phyloP scores from a whole-genome alignment of 2,113 vertebrate species.

The Varanus komodoensis region DNA sequence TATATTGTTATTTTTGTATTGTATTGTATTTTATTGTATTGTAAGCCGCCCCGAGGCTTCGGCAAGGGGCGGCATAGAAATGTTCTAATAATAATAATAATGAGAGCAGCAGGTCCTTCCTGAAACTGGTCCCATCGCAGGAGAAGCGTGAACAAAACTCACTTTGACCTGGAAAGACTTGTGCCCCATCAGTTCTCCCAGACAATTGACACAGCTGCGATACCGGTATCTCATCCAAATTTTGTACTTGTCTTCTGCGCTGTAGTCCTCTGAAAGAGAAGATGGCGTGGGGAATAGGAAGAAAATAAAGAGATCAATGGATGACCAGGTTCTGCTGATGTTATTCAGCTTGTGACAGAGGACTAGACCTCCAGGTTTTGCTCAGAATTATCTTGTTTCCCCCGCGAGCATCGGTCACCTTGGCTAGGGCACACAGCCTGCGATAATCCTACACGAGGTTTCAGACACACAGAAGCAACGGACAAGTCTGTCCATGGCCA shows the following conservation, averaged over 20 bases:
- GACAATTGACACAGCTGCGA: conserved; percentile 79
- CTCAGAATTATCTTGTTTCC: neutral
- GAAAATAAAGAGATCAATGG: neutral
- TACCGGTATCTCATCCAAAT: conserved; percentile 94
- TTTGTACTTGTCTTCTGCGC: conserved; percentile 85
- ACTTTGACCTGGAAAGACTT: conserved; percentile 83
- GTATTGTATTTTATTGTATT: too few relatives aligned
- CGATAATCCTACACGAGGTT: too few relatives aligned
- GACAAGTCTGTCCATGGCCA: neutral
- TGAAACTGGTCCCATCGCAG: too few relatives aligned
- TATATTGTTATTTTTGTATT: too few relatives aligned
- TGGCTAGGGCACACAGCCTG: neutral
- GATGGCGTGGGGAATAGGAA: too few relatives aligned
- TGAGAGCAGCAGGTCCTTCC: too few relatives aligned
- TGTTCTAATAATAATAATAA: too few relatives aligned
- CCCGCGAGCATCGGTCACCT: neutral
- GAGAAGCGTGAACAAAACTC: conserved; percentile 37
- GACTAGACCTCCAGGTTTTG: neutral
- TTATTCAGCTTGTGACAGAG: neutral
- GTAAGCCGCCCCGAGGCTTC: too few relatives aligned
- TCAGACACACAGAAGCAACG: too few relatives aligned
- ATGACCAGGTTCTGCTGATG: neutral
- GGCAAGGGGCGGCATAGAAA: too few relatives aligned
- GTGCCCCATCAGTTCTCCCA: conserved; percentile 83
- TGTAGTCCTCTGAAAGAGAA: conserved; percentile 62